Percentiles rank a stretch among this genome's conserved stretches.
phyloP scores from a whole-genome alignment of 1,140 invertebrate species.

The Drosophila micromelanica region DNA sequence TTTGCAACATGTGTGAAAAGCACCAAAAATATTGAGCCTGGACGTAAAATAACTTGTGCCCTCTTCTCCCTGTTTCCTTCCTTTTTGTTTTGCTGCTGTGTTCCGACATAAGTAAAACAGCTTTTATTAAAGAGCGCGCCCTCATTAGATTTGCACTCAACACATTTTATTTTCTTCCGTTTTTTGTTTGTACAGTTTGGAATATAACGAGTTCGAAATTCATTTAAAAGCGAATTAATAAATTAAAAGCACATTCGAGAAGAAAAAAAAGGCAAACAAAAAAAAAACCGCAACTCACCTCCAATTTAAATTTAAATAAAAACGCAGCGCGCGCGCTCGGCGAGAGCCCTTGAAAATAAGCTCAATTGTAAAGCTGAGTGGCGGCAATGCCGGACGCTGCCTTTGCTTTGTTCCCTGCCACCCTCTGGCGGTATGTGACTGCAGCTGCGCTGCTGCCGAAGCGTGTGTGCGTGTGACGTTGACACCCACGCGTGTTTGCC shows the following conservation, averaged over 20 bases:
- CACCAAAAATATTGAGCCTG: no score
- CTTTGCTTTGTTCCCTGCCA: constrained; percentile 5
- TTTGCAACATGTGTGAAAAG: no score
- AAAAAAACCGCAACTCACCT: constrained; percentile 30
- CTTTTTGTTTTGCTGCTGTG: background rate
- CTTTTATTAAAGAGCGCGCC: constrained; percentile 43
- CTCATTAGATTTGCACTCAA: constrained; percentile 30
- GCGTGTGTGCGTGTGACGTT: constrained; percentile 36
- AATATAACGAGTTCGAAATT: constrained; percentile 41
- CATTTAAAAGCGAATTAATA: constrained; percentile 39
- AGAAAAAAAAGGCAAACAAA: background rate
- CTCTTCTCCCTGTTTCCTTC: background rate
- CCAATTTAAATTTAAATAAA: constrained; percentile 48
- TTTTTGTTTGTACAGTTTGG: constrained; percentile 38
- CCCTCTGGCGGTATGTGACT: constrained; percentile 2
- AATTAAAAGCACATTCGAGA: constrained; percentile 34
- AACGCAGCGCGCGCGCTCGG: constrained; percentile 28
- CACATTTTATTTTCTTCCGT: constrained; percentile 1
- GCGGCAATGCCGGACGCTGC: constrained; percentile 5
- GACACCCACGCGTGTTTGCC: constrained; percentile 34
- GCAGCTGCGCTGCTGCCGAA: constrained; percentile 17
- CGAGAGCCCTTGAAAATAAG: constrained; percentile 47
- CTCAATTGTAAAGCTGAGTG: constrained; percentile 27
- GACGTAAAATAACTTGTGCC: background rate
- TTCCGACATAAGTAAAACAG: constrained; percentile 13